Evolutionary conservation across 2,888 invertebrate genomes (phyloP).

Genomic region (Drosophila ezoana): DNA sequence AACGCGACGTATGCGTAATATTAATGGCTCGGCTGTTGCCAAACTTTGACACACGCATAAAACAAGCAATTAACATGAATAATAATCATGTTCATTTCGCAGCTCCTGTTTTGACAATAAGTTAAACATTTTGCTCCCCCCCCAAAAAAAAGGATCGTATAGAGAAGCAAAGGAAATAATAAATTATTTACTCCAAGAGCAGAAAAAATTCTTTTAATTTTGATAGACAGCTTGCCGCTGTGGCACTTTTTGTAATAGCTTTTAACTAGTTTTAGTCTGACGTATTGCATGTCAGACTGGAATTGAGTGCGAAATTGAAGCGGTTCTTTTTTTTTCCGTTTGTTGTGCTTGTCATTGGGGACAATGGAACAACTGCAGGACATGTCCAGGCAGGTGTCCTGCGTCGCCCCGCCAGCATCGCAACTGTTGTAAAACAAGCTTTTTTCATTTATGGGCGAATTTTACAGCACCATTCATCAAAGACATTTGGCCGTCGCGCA

Average conservation of each 20-base stretch:
- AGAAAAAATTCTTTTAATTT: slow-evolving; percentile 16
- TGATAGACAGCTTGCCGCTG: slow-evolving; percentile 57
- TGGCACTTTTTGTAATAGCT: slow-evolving; percentile 47
- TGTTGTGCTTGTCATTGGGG: slow-evolving; percentile 8
- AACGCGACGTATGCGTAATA: slow-evolving; percentile 74
- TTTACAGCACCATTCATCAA: slow-evolving; percentile 70
- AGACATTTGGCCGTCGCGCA: slow-evolving; percentile 36
- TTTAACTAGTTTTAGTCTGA: slow-evolving; percentile 44
- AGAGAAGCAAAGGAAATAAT: slow-evolving; percentile 33
- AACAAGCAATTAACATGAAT: slow-evolving; percentile 76
- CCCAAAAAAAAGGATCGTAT: slow-evolving; percentile 1
- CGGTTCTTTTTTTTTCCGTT: slow-evolving; percentile 5
- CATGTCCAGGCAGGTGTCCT: background rate
- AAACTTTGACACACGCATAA: slow-evolving; percentile 48
- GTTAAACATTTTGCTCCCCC: slow-evolving; percentile 48
- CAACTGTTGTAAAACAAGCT: slow-evolving; percentile 24
- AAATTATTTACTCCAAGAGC: slow-evolving; percentile 40
- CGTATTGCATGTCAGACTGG: slow-evolving; percentile 8
- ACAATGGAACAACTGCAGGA: slow-evolving; percentile 12
- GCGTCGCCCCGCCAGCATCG: background rate
- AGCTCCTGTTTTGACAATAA: slow-evolving; percentile 8
- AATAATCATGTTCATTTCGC: slow-evolving; percentile 57
- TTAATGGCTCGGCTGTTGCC: slow-evolving; percentile 39
- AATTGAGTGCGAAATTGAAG: slow-evolving; percentile 52
- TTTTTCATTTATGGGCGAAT: slow-evolving; percentile 32